phyloP scores from a whole-genome alignment of 2,888 invertebrate species.

The Panzeria rudis region DNA sequence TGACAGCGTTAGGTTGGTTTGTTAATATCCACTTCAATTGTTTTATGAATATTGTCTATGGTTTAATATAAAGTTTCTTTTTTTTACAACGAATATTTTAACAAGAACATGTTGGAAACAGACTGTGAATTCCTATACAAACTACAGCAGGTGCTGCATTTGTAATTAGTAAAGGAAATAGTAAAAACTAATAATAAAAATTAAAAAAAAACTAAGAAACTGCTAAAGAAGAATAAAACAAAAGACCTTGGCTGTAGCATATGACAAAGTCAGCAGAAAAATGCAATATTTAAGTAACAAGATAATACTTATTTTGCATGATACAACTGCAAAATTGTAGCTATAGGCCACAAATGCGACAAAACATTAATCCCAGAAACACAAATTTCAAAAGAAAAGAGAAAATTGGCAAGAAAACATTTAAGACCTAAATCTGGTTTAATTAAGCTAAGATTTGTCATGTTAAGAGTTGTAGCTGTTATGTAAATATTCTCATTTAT shows the following conservation, averaged over 20 bases:
- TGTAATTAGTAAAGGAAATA: slow-evolving; percentile 67
- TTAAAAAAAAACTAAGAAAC: slow-evolving; percentile 28
- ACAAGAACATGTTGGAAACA: slow-evolving; percentile 43
- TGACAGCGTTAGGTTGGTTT: slow-evolving; percentile 21
- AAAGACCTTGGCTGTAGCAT: slow-evolving; percentile 33
- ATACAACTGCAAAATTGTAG: slow-evolving; percentile 35
- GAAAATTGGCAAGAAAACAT: slow-evolving; percentile 8
- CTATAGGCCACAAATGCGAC: neutral
- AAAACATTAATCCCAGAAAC: slow-evolving; percentile 20
- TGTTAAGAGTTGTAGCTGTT: slow-evolving; percentile 11
- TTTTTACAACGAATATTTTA: slow-evolving; percentile 20
- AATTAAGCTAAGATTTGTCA: slow-evolving; percentile 40
- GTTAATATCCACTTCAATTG: slow-evolving; percentile 19
- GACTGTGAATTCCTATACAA: slow-evolving; percentile 1
- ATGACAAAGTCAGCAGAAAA: slow-evolving; percentile 20
- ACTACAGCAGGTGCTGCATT: slow-evolving; percentile 71
- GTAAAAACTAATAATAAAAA: slow-evolving; percentile 21
- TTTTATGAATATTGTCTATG: slow-evolving; percentile 48
- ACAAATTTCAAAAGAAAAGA: slow-evolving; percentile 4
- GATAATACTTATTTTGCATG: slow-evolving; percentile 41
- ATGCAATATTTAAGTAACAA: slow-evolving; percentile 20
- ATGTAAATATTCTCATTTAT: neutral
- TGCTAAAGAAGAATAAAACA: slow-evolving; percentile 10
- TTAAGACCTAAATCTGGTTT: slow-evolving; percentile 2
- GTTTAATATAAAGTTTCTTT: slow-evolving; percentile 42